A percentile compares a stretch with the other conserved stretches of the same genome.
These are phyloP conservation scores for Paramisgurnus dabryanus DNA, from an alignment of 2,113 vertebrate genomes.

Conservation along the genomic window DNA sequence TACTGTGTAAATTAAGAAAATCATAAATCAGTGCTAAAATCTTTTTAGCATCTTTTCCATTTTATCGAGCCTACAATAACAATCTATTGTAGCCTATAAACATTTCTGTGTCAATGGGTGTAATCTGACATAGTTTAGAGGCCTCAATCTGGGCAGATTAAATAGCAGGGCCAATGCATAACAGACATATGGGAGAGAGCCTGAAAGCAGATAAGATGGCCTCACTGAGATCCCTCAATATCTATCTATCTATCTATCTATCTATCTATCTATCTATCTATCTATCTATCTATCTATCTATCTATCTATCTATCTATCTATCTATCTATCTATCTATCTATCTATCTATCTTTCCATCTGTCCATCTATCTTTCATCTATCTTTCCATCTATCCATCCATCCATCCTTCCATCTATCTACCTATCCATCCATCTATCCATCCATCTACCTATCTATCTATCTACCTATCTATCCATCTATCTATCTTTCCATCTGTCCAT, in stretches of 20 bases:
- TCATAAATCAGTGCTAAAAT: neutral
- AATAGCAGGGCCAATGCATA: slow-evolving; percentile 57
- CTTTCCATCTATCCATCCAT: slow-evolving; percentile 13
- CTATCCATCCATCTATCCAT: no score
- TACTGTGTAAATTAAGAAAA: neutral
- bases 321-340: neutral
- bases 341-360: neutral
- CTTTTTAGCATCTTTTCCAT: neutral
- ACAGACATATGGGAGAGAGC: slow-evolving; percentile 53
- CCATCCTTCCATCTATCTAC: neutral
- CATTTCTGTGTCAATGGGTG: slow-evolving; percentile 33
- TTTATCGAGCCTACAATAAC: slow-evolving; percentile 17
- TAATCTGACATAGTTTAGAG: slow-evolving; percentile 65
- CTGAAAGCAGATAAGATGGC: slow-evolving; percentile 55
- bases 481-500: no score
- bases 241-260: slow-evolving; percentile 8
- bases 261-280: neutral
- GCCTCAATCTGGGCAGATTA: slow-evolving; percentile 69
- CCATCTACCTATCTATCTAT: no score
- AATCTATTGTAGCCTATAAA: slow-evolving; percentile 18
- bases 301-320: neutral
- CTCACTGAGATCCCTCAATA: slow-evolving; percentile 39
- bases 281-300: neutral
- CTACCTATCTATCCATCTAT: no score
- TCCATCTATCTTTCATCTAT: slow-evolving; percentile 37